Evolutionary conservation across 2,113 vertebrate genomes (phyloP), one percentile per base, ranked within the genome.

Genomic region (Bubalus kerabau): DNA sequence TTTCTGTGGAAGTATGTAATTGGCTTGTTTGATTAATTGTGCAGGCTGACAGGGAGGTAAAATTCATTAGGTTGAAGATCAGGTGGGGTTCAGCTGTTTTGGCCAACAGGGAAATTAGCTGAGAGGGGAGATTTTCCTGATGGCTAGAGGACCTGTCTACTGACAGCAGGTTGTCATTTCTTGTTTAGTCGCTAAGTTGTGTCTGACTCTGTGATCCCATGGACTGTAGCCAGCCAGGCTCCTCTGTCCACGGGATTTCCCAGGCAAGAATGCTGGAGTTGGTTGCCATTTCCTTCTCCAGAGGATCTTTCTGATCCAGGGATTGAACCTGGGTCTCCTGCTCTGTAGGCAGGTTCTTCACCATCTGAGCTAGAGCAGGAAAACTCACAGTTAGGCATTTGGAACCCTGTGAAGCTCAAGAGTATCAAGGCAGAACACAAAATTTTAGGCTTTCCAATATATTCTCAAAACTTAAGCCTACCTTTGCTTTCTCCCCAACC

Each of bases 191-290:
- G 0, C 67, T 40, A 6, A 40, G 67, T 71, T 12, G n/a, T 71
- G 67, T 71, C 67, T 71, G 67, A 12, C 19, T 71, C n/a, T 71
- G 67, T 36, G 67, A 71, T 5, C n/a, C 64, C 17, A 21, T 23
- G n/a, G 64, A 36, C 67, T 71, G 5, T 23, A 23, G n/a, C 67
- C 67, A 1, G n/a, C 67, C n/a, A 71, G 19, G 17, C n/a, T 71
- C n/a, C 0, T 11, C 67, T 71, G 5, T 71, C n/a, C 10, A 40
- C 0, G 2, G n/a, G 67, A 40, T 71, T 40, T 71, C 67, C 67
- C 67, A 71, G 67, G 0, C 67, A 71, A 71, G n/a, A 40, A 40
- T 23, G n/a, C 67, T 23, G 19, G 67, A 71, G 67, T 40, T 40
- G 67, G 67, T 71, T 71, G n/a, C 67, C 19, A 71, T 71, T 71